Conservation (phyloP, 2,113 vertebrate species). For the Hiodon alosoides region DNA sequence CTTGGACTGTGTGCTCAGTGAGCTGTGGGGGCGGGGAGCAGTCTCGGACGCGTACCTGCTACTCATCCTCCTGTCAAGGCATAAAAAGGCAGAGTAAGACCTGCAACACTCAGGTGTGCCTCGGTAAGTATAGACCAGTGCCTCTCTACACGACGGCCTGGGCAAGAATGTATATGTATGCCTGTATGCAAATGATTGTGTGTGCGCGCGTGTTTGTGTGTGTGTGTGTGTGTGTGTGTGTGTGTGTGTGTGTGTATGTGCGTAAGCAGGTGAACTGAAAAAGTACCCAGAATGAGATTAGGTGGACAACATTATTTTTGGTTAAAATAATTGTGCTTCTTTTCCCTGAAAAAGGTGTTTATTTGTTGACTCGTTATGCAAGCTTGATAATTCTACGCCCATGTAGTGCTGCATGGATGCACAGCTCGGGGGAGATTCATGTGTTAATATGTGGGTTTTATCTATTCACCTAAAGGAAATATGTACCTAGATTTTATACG, state of each 20-base stretch:
- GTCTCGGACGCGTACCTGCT: slow-evolving; percentile 49
- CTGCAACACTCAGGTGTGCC: slow-evolving; percentile 73
- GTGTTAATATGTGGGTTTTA: background rate
- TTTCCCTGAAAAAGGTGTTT: background rate
- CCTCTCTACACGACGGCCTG: background rate
- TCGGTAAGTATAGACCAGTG: slow-evolving; percentile 49
- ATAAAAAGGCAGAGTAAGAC: slow-evolving; percentile 59
- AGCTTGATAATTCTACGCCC: background rate
- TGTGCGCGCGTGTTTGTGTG: background rate
- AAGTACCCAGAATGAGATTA: background rate
- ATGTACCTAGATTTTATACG: background rate
- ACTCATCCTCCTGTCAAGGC: slow-evolving; percentile 44
- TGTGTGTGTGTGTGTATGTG: background rate
- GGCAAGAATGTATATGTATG: background rate
- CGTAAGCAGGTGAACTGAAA: too few relatives aligned
- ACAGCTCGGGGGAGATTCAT: background rate
- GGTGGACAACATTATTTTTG: too few relatives aligned
- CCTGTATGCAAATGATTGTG: too few relatives aligned
- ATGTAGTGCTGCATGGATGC: background rate
- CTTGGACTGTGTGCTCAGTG: slow-evolving; percentile 55
- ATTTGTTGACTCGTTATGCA: background rate
- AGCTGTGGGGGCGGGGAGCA: slow-evolving; percentile 62
- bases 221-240: background rate
- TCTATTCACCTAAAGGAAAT: background rate
- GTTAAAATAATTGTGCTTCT: too few relatives aligned